Base-by-base conservation (phyloP, 1,140 invertebrate species). In the Nasonia giraulti region DNA sequence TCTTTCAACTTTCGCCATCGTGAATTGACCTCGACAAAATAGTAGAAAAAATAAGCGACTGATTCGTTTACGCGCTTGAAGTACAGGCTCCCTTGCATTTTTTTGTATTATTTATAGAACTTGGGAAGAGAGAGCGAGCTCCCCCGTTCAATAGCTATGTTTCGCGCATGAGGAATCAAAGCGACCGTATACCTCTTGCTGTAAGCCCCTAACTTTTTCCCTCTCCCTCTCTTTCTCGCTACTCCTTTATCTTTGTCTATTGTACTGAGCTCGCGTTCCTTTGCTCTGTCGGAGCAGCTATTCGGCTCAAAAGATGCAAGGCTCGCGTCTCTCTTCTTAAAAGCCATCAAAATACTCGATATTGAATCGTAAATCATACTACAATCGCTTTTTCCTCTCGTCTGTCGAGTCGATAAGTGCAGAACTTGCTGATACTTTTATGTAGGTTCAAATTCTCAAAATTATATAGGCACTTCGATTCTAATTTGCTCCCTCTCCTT, bases 111-210 rank as follows among this genome's bases (percentile, higher is more conserved):
- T 82, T 82, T 79, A 84, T 84, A 69, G 71, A 86, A 66, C 20
- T 40, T 40, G 68, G 66, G 31, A 23, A 47, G 68, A n/a, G 68
- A n/a, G 27, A 50, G 33, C 37, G 23, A 44, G 10, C 79, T 62
- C 7, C n/a, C 55, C 71, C 74, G 75, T 62, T 88, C 80, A 87
- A 87, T 86, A 74, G 86, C 86, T 84, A 86, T 87, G 86, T 88
- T 88, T 87, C 83, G 68, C 77, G 84, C 86, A 62, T 80, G 82
- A 84, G 11, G 27, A 84, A 83, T 88, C 87, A 88, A 88, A 88
- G 82, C 66, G 71, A 12, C 55, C 75, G 20, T 78, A 23, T 83
- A 69, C 40, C 76, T 23, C 69, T 62, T 62, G 47, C 74, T 44
- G 31, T 40, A 1, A 71, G 14, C 47, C 47, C 68, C 55, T 69